These are phyloP conservation scores for Xiphorhynchus elegans DNA, from an alignment of 2,113 vertebrate genomes.

Conservation along the genomic window DNA sequence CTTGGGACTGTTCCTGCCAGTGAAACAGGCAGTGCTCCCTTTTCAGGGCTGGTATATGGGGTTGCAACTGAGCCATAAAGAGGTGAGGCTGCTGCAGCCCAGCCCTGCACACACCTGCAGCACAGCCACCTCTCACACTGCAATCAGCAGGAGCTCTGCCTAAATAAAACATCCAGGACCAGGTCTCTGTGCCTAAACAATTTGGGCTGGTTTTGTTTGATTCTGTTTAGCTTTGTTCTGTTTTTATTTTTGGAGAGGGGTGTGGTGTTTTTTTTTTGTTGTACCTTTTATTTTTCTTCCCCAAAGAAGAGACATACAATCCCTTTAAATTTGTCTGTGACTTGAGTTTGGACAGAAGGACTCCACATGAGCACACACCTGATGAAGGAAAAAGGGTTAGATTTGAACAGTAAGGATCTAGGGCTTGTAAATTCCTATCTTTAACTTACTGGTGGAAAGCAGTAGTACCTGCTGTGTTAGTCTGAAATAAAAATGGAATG, in stretches of 20 bases:
- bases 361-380: not conserved
- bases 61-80: not conserved
- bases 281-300: not conserved
- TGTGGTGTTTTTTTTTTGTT: not conserved
- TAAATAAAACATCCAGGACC: not conserved
- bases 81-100: not conserved
- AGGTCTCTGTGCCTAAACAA: not conserved
- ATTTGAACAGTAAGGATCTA: not conserved
- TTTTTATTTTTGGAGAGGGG: not conserved
- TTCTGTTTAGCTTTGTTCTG: not conserved
- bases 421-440: not conserved
- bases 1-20: not conserved
- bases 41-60: not conserved
- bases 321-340: not conserved
- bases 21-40: not conserved
- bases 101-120: not conserved
- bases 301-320: not conserved
- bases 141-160: not conserved
- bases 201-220: not conserved
- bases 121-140: not conserved
- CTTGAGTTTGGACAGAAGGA: not conserved
- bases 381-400: not conserved
- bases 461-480: not conserved
- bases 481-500: not conserved
- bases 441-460: not conserved